Percentiles rank a stretch among this genome's conserved stretches.
Conservation (phyloP, 2,113 vertebrate species). For the Mobula hypostoma region DNA sequence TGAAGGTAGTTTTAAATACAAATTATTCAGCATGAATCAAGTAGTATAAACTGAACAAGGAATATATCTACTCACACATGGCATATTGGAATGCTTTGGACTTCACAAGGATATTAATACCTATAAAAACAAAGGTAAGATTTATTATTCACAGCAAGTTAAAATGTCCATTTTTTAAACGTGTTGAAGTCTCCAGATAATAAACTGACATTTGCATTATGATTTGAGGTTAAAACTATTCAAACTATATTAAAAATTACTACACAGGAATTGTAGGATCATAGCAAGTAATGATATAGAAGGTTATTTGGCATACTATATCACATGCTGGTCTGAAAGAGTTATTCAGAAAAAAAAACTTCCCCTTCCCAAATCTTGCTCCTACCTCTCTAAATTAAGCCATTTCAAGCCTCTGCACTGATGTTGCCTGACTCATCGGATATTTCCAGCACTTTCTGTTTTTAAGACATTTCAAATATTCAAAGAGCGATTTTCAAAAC, state of each 20-base stretch:
- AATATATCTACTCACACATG: slow-evolving; percentile 79
- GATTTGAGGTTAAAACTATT: not conserved
- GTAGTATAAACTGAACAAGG: not conserved
- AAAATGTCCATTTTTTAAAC: not conserved
- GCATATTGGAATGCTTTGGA: slow-evolving; percentile 84
- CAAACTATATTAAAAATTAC: not conserved
- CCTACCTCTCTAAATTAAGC: too few relatives aligned
- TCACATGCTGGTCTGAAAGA: too few relatives aligned
- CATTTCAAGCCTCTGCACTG: too few relatives aligned
- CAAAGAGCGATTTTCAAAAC: too few relatives aligned
- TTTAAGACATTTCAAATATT: too few relatives aligned
- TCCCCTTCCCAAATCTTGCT: too few relatives aligned
- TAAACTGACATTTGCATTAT: not conserved
- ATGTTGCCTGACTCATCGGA: too few relatives aligned
- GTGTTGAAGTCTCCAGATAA: not conserved
- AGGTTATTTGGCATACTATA: too few relatives aligned
- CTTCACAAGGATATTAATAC: slow-evolving; percentile 90
- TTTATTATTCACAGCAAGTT: not conserved
- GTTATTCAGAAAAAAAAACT: too few relatives aligned
- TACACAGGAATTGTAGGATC: too few relatives aligned
- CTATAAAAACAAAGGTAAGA: slow-evolving; percentile 52
- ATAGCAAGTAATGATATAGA: too few relatives aligned
- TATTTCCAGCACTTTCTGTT: too few relatives aligned
- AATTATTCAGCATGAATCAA: not conserved
- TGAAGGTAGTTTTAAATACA: not conserved